Base-by-base conservation (phyloP, 2,797 vertebrate genomes). In the Fundulus diaphanus region DNA sequence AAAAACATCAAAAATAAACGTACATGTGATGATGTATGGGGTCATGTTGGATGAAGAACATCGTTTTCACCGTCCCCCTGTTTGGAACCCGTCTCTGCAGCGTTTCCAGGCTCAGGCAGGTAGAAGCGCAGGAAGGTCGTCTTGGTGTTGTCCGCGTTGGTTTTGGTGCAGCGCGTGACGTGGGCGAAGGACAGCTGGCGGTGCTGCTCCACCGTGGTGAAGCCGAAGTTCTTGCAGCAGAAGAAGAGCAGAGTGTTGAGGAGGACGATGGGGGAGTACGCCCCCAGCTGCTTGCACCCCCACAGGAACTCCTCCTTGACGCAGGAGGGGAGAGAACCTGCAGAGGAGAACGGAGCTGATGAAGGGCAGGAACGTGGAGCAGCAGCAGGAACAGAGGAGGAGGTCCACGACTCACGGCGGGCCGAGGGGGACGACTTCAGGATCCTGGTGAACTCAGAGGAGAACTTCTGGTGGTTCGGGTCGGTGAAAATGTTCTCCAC, bases 401-500 rank as follows among this genome's bases (percentile, higher is more conserved):
- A 35, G 0, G 0, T 18, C 1, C 52, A 29, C 13, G 8, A 86
- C 96, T 94, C 95, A 99, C 98, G 96, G 80, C 94, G 95, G 82
- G 95, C 93, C 88, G 97, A 93, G 86, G 96, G 90, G 68, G 95
- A 93, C 69, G 97, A 94, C 92, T 94, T 96, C 86, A 99, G 93
- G 81, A 97, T 94, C 88, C 94, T 96, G 67, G 96, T 97, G 81
- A 99, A 94, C 88, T 96, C 95, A 73, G 93, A 90, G 89, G 96
- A 96, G 93, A 99, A 99, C 89, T 87, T 94, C 65, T 93, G 93
- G 90, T 97, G 99, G 92, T 96, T 96, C 70, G 91, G 87, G 87
- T 99, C 98, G 37, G 96, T 97, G 93, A 99, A 99, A 90, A 99
- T 99, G 95, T 99, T 99, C 92, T 99, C 98, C 96, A 96, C 93